Evolutionary conservation across 1,140 invertebrate species (phyloP).

Genomic region (Drosophila rufa): DNA sequence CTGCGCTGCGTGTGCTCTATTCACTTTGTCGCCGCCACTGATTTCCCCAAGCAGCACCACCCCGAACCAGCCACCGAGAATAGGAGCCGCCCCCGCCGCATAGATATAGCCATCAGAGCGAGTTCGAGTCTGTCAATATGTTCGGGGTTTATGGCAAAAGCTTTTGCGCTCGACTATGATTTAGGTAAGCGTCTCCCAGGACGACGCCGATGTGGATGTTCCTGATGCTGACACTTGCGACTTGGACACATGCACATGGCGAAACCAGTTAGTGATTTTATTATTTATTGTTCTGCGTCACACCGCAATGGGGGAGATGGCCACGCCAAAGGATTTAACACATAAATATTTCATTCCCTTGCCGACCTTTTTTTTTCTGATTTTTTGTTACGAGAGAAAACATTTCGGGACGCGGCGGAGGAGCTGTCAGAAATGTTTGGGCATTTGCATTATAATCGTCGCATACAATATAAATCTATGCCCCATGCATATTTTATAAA

Average conservation of each 20-base stretch:
- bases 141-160: conserved; percentile 62
- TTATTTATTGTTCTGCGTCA: conserved; percentile 73
- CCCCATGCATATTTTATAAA: conserved; percentile 72
- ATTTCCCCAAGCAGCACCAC: conserved; percentile 69
- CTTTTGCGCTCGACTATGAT: conserved; percentile 67
- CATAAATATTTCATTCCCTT: conserved; percentile 65
- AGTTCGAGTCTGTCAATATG: conserved; percentile 71
- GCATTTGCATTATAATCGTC: conserved; percentile 79
- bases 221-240: conserved; percentile 39
- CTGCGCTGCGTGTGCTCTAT: conserved; percentile 40
- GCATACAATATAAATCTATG: conserved; percentile 75
- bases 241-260: conserved; percentile 33
- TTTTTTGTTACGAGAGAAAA: conserved; percentile 21
- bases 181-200: conserved; percentile 68
- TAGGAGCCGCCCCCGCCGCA: background rate
- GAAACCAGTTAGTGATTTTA: conserved; percentile 72
- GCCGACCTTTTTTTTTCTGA: conserved; percentile 15
- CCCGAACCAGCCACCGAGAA: background rate
- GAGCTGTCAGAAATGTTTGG: conserved; percentile 73
- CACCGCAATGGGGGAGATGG: conserved; percentile 21
- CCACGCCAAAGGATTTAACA: conserved; percentile 70
- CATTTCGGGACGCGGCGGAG: conserved; percentile 34
- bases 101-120: conserved; percentile 39
- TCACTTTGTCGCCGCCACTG: conserved; percentile 56
- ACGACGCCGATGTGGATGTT: conserved; percentile 26